Evolutionary conservation across 30 jellyfish, hydroid and myxozoan genomes (phyloP), one percentile per base, ranked within the genome.

Genomic region (Calvadosia cruxmelitensis): DNA sequence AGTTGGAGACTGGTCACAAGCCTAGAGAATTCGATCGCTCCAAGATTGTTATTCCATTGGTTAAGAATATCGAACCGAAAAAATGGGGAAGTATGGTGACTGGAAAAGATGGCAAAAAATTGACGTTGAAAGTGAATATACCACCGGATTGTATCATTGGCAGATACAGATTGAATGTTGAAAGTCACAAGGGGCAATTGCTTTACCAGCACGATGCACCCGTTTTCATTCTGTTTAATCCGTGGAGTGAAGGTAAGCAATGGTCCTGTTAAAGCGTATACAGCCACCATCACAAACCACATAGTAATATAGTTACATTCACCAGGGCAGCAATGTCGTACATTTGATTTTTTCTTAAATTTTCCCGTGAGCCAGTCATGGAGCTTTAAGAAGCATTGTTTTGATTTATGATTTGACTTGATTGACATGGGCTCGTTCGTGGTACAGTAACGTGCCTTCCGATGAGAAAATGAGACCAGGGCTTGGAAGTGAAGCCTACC

Each of bases 171-270:
- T 1, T 84, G 75, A 71, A 75, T 13, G 53, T 84, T 31, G 78
- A 75, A 53, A 72, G 74, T 42, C 10, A 20, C 50, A 73, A 72
- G n/a, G 83, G 83, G 34, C 70, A 76, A 23, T 65, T 70, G 7
- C 48, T 84, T 16, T 64, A 84, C 63, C 53, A 67, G 25, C 75
- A 42, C 25, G 78, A 78, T 16, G 77, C 76, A 0, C 79, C 68
- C 15, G 74, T 77, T 1, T 77, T 26, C 66, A 62, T 84, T 16
- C 61, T 84, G 69, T 84, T 84, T 73, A 84, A 84, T 52, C 95
- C 95, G 28, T 84, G 95, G 95, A 68, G 63, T 34, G 72, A 82
- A 49, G 95, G 95, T 84, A 2, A 28, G 94, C 53, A 13, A 25
- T 3, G 52, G 15, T 5, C 20, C 57, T 42, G 20, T 42, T 42